A percentile compares a stretch with the other conserved stretches of the same genome.
Evolutionary conservation across 1,140 invertebrate species (phyloP).

Genomic region (Formica selysi): DNA sequence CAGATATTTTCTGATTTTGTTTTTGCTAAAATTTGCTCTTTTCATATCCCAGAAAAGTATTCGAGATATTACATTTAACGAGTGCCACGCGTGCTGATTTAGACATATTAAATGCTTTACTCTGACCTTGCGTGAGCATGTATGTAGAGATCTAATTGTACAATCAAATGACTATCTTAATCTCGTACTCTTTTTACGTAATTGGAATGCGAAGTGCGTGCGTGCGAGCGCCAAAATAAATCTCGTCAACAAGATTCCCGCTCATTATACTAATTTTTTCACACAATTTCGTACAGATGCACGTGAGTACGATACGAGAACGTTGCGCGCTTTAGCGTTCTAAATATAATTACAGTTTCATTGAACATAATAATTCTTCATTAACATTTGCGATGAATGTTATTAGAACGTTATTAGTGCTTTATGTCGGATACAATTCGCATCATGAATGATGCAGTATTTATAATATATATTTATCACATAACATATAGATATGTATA

Average conservation of each 20-base stretch:
- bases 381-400: slow-evolving; percentile 43
- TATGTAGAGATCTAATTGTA: slow-evolving; percentile 33
- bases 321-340: slow-evolving; percentile 6
- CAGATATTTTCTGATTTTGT: neutral
- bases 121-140: neutral
- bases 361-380: slow-evolving; percentile 60
- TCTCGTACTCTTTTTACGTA: slow-evolving; percentile 44
- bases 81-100: slow-evolving; percentile 1
- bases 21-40: neutral
- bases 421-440: slow-evolving; percentile 53
- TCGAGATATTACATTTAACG: neutral
- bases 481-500: neutral
- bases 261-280: slow-evolving; percentile 40
- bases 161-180: slow-evolving; percentile 54
- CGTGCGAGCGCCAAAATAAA: slow-evolving; percentile 18
- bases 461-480: slow-evolving; percentile 32
- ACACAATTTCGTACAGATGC: neutral
- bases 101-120: slow-evolving; percentile 12
- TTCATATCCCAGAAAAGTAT: neutral
- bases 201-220: slow-evolving; percentile 23
- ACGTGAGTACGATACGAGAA: neutral
- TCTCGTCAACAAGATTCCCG: slow-evolving; percentile 38
- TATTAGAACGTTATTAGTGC: slow-evolving; percentile 26
- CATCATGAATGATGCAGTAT: slow-evolving; percentile 33
- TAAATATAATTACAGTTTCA: slow-evolving; percentile 52